phyloP scores from a whole-genome alignment of 2,888 invertebrate species.

The Yponomeuta cagnagella region DNA sequence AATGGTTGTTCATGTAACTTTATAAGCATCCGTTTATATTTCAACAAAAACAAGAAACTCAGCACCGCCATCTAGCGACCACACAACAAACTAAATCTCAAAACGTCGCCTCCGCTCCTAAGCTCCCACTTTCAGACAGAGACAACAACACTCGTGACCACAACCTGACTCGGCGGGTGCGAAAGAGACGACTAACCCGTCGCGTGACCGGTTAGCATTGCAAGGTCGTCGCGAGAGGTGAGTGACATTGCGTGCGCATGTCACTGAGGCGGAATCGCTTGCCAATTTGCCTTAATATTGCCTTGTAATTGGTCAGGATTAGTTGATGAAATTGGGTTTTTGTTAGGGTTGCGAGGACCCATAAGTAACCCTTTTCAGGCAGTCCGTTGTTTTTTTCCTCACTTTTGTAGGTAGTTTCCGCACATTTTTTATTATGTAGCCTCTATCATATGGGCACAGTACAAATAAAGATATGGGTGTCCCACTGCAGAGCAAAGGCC shows the following conservation, averaged over 20 bases:
- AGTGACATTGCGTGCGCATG: slow-evolving; percentile 52
- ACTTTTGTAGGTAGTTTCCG: too few species aligned
- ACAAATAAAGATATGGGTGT: too few species aligned
- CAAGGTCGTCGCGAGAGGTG: slow-evolving; percentile 69
- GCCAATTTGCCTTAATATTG: slow-evolving; percentile 47
- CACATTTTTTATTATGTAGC: too few species aligned
- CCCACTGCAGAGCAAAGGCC: too few species aligned
- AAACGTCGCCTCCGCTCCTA: slow-evolving; percentile 35
- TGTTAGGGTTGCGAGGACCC: neutral
- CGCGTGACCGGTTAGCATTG: slow-evolving; percentile 71
- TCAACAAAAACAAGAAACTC: neutral
- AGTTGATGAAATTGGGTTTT: neutral
- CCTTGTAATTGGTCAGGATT: neutral
- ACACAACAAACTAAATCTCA: slow-evolving; percentile 18
- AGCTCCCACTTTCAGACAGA: slow-evolving; percentile 28
- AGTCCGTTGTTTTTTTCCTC: too few species aligned
- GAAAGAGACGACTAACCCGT: slow-evolving; percentile 38
- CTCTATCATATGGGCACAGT: too few species aligned
- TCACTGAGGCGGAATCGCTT: slow-evolving; percentile 40
- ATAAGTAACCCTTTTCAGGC: too few species aligned
- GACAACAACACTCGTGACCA: slow-evolving; percentile 23
- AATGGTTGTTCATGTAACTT: too few species aligned
- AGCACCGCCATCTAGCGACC: slow-evolving; percentile 3
- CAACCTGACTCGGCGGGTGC: slow-evolving; percentile 18
- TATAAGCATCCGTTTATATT: neutral